Conservation (phyloP, 2,113 vertebrate genomes). For the Apeltes quadracus region DNA sequence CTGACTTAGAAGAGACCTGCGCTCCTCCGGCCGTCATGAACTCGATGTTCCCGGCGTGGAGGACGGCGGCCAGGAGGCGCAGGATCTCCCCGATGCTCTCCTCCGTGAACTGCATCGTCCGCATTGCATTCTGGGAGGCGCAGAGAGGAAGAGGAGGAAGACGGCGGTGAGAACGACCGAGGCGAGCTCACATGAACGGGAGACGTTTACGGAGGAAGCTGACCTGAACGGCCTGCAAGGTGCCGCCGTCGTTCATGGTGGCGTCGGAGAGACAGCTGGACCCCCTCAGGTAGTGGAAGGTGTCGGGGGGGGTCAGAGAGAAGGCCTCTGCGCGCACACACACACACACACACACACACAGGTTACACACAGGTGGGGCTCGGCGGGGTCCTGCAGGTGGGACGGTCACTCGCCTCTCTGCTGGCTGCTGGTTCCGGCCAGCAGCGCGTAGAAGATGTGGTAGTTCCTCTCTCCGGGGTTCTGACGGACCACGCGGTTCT, state of each 20-base stretch:
- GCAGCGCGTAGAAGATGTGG: slow-evolving; percentile 97
- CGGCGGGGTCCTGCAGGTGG: no score
- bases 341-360: slow-evolving; percentile 3
- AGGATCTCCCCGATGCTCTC: slow-evolving; percentile 89
- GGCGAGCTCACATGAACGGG: neutral
- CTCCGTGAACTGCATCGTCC: slow-evolving; percentile 92
- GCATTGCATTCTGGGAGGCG: slow-evolving; percentile 86
- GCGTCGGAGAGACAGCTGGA: slow-evolving; percentile 85
- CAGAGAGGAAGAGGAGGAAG: neutral
- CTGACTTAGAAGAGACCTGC: slow-evolving; percentile 93
- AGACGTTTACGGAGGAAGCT: neutral
- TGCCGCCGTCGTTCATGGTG: slow-evolving; percentile 88
- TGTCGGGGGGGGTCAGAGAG: slow-evolving; percentile 86
- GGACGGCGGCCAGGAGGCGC: slow-evolving; percentile 89
- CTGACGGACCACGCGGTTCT: slow-evolving; percentile 98
- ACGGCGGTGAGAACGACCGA: neutral
- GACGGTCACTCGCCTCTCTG: slow-evolving; percentile 82
- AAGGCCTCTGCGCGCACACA: slow-evolving; percentile 83
- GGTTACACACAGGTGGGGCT: no score
- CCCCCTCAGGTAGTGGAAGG: slow-evolving; percentile 94
- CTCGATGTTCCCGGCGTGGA: slow-evolving; percentile 92
- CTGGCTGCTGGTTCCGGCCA: slow-evolving; percentile 87
- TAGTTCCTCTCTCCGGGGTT: slow-evolving; percentile 97
- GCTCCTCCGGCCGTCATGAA: slow-evolving; percentile 97
- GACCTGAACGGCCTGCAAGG: slow-evolving; percentile 93